Conservation (phyloP, 2,888 invertebrate genomes). For the Papilio gigon region DNA sequence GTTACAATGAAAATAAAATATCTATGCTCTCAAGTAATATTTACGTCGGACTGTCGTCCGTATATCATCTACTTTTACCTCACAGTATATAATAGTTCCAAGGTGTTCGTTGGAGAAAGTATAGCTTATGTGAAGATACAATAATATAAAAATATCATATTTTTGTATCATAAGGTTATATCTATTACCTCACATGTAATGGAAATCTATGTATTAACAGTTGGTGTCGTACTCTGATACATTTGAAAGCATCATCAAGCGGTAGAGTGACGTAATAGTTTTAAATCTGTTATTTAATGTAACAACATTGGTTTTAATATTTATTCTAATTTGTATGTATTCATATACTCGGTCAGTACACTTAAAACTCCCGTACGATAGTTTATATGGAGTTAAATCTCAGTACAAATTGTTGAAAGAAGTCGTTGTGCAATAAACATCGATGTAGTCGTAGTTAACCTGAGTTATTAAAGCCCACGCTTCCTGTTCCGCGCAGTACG, state of each 20-base stretch:
- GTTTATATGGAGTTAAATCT: background rate
- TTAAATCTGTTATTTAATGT: background rate
- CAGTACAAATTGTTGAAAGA: background rate
- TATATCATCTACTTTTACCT: conserved; percentile 38
- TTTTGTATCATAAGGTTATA: background rate
- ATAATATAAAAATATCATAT: background rate
- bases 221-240: no score
- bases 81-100: conserved; percentile 33
- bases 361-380: background rate
- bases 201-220: no score
- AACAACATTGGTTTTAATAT: no score
- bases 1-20: conserved; percentile 60
- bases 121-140: conserved; percentile 3
- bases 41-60: conserved; percentile 36
- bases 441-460: conserved; percentile 37
- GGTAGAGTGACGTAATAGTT: background rate
- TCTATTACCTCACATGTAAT: background rate
- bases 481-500: conserved; percentile 62
- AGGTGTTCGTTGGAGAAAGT: conserved; percentile 25
- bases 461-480: conserved; percentile 43
- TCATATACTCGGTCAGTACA: background rate
- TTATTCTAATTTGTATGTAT: background rate
- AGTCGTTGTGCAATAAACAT: conserved; percentile 5
- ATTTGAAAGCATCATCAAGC: no score
- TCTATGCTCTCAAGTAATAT: conserved; percentile 42